Conservation (phyloP, 2,797 vertebrate genomes). For the Ctenosaura bakeri region DNA sequence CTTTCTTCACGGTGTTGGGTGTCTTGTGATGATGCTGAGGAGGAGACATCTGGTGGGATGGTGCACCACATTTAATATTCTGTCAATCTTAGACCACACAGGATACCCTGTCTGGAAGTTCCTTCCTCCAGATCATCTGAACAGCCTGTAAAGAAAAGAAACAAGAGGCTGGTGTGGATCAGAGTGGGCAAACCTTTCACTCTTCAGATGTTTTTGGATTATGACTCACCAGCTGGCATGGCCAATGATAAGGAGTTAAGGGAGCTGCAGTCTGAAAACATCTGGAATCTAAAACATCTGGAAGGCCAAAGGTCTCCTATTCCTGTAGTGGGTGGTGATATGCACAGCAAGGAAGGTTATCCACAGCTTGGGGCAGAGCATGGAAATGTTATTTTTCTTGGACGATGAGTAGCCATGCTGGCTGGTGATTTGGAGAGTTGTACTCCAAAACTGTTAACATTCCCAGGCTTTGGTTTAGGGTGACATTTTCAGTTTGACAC, state of each 20-base stretch:
- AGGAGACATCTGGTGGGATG: neutral
- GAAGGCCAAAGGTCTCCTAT: neutral
- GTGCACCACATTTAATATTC: neutral
- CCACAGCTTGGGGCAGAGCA: neutral
- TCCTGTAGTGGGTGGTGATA: neutral
- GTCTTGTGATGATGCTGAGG: neutral
- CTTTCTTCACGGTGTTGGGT: neutral
- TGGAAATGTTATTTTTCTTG: neutral
- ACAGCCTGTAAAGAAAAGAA: neutral
- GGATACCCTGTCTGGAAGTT: neutral
- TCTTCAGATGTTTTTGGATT: neutral
- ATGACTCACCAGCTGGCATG: neutral
- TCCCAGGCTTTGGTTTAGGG: neutral
- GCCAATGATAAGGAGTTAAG: neutral
- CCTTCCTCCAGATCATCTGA: neutral
- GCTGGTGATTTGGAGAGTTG: neutral
- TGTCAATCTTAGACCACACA: neutral
- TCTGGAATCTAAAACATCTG: neutral
- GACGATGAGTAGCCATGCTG: neutral
- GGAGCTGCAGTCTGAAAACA: neutral
- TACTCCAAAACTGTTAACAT: neutral
- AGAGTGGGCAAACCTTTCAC: neutral
- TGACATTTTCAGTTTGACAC: neutral
- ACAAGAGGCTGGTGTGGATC: neutral
- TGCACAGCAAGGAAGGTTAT: neutral